These are phyloP conservation scores for Cephus sareptanus DNA, from an alignment of 2,888 invertebrate genomes.

Conservation along the genomic window DNA sequence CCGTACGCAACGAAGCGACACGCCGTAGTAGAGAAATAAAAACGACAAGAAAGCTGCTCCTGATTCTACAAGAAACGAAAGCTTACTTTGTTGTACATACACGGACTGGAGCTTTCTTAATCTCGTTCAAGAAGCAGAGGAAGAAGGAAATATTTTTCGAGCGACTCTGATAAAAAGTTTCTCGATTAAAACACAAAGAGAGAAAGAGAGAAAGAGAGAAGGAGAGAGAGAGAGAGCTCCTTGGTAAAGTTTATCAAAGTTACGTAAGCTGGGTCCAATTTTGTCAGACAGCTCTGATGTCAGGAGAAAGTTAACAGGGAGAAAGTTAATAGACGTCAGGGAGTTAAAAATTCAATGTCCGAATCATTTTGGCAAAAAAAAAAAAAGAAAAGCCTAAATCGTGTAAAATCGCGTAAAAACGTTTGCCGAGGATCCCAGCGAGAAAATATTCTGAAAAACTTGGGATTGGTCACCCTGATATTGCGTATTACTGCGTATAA, in stretches of 20 bases:
- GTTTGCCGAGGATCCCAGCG: background rate
- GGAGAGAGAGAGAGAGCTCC: background rate
- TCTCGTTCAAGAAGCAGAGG: background rate
- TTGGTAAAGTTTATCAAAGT: background rate
- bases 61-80: background rate
- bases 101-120: background rate
- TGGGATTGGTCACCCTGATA: background rate
- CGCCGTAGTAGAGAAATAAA: background rate
- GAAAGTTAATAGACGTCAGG: background rate
- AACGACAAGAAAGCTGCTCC: background rate
- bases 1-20: background rate
- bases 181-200: background rate
- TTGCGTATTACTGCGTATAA: background rate
- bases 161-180: background rate
- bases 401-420: no score
- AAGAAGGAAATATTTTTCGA: background rate
- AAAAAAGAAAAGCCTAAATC: background rate
- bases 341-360: background rate
- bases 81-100: background rate
- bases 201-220: no score
- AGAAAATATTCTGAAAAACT: background rate
- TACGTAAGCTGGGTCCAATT: no score
- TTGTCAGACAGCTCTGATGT: background rate
- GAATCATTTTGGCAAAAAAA: background rate
- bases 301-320: background rate